Evolutionary conservation across 2,888 invertebrate genomes (phyloP).

Genomic region (Pteria penguin): DNA sequence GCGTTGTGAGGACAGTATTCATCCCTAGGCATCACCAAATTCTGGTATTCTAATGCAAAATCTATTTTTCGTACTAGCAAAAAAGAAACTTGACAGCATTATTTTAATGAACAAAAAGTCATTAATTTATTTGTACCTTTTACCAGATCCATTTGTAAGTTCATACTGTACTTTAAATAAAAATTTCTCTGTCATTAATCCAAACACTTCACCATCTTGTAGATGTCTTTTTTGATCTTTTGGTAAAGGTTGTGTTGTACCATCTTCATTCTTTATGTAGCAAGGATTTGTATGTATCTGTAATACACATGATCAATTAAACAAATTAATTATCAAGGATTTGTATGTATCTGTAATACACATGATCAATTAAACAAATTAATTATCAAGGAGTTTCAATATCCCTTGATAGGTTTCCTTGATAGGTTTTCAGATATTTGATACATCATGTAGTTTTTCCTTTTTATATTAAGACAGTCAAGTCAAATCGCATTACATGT

Average conservation of each 20-base stretch:
- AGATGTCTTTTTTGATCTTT: constrained; percentile 77
- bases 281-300: constrained; percentile 81
- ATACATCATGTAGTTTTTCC: no score
- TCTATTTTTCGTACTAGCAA: no score
- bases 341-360: constrained; percentile 78
- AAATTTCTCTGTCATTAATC: constrained; percentile 78
- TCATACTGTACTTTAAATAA: constrained; percentile 71
- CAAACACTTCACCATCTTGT: constrained; percentile 78
- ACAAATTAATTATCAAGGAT: constrained; percentile 78
- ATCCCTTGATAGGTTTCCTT: no score
- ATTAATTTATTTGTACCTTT: constrained; percentile 36
- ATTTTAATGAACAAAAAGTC: neutral
- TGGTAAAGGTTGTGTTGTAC: constrained; percentile 70
- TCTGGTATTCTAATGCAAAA: no score
- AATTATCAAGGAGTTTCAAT: constrained; percentile 79
- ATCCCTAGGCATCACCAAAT: no score
- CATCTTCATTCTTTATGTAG: constrained; percentile 73
- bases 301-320: constrained; percentile 25
- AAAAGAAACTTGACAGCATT: no score
- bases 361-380: constrained; percentile 16
- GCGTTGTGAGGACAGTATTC: no score
- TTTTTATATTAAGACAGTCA: no score
- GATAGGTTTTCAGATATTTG: no score
- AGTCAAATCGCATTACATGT: no score
- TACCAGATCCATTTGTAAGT: constrained; percentile 57